phyloP scores from a whole-genome alignment of 2,113 vertebrate genomes.

The Pleuronectes platessa region DNA sequence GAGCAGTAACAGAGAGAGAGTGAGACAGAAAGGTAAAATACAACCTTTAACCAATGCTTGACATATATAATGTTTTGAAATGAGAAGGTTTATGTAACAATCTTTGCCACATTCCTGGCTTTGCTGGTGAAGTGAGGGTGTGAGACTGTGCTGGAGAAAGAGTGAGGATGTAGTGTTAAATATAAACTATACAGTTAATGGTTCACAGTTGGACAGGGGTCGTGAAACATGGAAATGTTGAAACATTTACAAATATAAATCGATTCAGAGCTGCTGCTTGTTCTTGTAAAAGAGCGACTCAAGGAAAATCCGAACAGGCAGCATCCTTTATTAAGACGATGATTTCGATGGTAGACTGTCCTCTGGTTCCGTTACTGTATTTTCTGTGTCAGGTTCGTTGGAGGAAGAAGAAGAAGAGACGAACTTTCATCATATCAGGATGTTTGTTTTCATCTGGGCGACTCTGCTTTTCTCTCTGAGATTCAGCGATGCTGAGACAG shows the following conservation, averaged over 20 bases:
- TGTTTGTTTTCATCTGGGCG: conserved; percentile 45
- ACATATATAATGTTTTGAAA: no score
- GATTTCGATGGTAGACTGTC: not conserved
- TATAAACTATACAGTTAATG: no score
- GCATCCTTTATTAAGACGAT: conserved; percentile 13
- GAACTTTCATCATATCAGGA: conserved; percentile 13
- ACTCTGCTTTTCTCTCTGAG: conserved; percentile 26
- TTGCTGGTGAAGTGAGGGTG: no score
- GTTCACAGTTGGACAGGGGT: no score
- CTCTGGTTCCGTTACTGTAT: not conserved
- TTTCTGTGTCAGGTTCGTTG: not conserved
- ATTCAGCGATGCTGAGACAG: conserved; percentile 3
- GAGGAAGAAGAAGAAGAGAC: not conserved
- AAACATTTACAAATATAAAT: not conserved
- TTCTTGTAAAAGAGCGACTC: no score
- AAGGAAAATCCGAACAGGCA: not conserved
- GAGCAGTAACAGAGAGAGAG: not conserved
- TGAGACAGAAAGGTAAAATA: not conserved
- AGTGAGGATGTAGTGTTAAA: no score
- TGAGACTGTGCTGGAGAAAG: no score
- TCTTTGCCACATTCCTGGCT: no score
- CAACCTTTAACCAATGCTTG: no score
- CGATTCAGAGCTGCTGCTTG: not conserved
- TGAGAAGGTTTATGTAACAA: no score
- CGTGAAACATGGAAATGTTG: no score